A percentile compares a stretch with the other conserved stretches of the same genome.
Evolutionary conservation across 2,888 invertebrate species (phyloP).

Genomic region (Drosophila kanekoi): DNA sequence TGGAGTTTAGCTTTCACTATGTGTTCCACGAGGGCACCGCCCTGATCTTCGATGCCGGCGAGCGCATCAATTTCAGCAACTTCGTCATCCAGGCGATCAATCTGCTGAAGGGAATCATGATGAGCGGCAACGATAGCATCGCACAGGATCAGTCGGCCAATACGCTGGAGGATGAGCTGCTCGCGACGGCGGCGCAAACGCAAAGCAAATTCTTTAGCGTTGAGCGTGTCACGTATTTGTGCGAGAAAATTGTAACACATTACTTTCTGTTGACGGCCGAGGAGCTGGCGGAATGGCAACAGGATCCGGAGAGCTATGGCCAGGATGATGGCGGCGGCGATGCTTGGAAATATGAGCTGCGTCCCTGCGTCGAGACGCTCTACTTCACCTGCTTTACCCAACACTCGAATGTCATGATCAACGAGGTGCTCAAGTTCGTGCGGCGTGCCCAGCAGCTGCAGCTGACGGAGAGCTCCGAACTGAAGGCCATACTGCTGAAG

Average conservation of each 20-base stretch:
- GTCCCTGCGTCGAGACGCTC: constrained; percentile 95
- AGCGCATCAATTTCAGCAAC: constrained; percentile 91
- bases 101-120: constrained; percentile 93
- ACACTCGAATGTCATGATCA: constrained; percentile 90
- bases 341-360: constrained; percentile 96
- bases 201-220: constrained; percentile 91
- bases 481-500: constrained; percentile 92
- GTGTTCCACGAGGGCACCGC: constrained; percentile 88
- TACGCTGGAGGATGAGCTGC: constrained; percentile 63
- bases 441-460: constrained; percentile 89
- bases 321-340: constrained; percentile 94
- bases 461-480: constrained; percentile 89
- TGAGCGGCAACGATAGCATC: constrained; percentile 90
- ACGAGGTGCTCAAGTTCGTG: constrained; percentile 91
- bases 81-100: constrained; percentile 96
- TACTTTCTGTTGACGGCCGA: constrained; percentile 94
- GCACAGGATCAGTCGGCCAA: constrained; percentile 25
- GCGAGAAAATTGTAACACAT: constrained; percentile 92
- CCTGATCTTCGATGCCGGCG: constrained; percentile 88
- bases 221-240: constrained; percentile 92
- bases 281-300: constrained; percentile 94
- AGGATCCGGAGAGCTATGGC: constrained; percentile 95
- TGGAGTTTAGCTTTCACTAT: constrained; percentile 94
- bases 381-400: constrained; percentile 94
- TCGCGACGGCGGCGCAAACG: constrained; percentile 54